phyloP scores from a whole-genome alignment of 1,140 invertebrate genomes.

The Drosophila subpulchrella region DNA sequence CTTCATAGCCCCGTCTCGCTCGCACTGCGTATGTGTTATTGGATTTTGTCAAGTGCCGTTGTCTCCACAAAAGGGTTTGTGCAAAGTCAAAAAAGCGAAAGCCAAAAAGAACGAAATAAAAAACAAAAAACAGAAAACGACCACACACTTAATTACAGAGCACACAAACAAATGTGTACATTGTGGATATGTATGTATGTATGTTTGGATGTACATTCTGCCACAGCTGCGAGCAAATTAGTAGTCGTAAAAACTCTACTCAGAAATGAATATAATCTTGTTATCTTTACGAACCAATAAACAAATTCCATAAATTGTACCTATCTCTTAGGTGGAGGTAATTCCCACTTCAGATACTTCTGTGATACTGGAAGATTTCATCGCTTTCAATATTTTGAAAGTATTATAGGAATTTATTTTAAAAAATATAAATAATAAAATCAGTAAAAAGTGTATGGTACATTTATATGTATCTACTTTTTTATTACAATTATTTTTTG shows the following conservation, averaged over 20 bases:
- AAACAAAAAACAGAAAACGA: conserved; percentile 48
- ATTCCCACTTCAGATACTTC: background rate
- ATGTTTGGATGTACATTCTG: conserved; percentile 29
- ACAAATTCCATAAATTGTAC: background rate
- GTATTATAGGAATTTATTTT: no score
- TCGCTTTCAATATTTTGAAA: no score
- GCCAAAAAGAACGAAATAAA: conserved; percentile 59
- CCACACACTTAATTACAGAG: conserved; percentile 72
- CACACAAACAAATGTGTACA: conserved; percentile 26
- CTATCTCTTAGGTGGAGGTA: background rate
- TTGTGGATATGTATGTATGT: background rate
- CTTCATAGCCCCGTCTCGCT: conserved; percentile 9
- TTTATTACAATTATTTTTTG: no score
- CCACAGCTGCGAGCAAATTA: conserved; percentile 35
- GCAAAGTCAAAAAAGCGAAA: conserved; percentile 77
- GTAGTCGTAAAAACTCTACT: conserved; percentile 8
- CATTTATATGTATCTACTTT: no score
- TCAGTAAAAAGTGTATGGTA: no score
- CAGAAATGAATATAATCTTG: conserved; percentile 13
- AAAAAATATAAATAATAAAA: no score
- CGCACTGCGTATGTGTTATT: conserved; percentile 43
- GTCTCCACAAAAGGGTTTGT: conserved; percentile 68
- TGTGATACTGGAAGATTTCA: background rate
- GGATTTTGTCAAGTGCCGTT: conserved; percentile 71
- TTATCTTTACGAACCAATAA: conserved; percentile 9